Evolutionary conservation across 2,888 invertebrate genomes (phyloP).

Genomic region (Caenorhabditis sp.): DNA sequence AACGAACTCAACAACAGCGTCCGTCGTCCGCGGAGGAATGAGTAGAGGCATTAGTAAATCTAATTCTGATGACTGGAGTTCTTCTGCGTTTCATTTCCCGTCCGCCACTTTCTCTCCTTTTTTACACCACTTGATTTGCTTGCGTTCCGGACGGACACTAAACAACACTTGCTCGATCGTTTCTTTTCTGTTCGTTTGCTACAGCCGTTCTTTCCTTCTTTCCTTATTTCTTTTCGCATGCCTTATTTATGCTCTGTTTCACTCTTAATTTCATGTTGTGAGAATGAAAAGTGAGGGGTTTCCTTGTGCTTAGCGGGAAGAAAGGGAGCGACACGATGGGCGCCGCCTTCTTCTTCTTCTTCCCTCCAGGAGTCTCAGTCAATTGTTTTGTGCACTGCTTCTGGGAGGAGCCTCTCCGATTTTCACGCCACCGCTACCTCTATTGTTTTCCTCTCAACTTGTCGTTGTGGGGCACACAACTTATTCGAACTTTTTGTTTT

Average conservation of each 20-base stretch:
- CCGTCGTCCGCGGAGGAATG: constrained; percentile 30
- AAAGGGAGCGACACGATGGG: constrained; percentile 54
- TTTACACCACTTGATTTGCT: constrained; percentile 50
- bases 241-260: constrained; percentile 57
- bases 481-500: constrained; percentile 42
- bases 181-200: constrained; percentile 8
- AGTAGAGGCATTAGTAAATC: constrained; percentile 58
- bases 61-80: constrained; percentile 60
- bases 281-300: constrained; percentile 62
- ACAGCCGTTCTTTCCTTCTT: constrained; percentile 20
- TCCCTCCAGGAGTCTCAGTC: constrained; percentile 58
- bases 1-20: constrained; percentile 40
- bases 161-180: constrained; percentile 51
- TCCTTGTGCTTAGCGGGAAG: constrained; percentile 50
- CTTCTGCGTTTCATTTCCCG: constrained; percentile 53
- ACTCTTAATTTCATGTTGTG: constrained; percentile 63
- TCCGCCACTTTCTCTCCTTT: constrained; percentile 26
- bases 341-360: constrained; percentile 53
- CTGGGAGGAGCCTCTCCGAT: constrained; percentile 46
- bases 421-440: constrained; percentile 65
- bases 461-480: constrained; percentile 21
- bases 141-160: constrained; percentile 36
- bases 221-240: constrained; percentile 8
- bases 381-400: constrained; percentile 61
- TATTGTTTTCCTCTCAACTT: constrained; percentile 41